These are phyloP conservation scores for Zonotrichia albicollis DNA, from an alignment of 2,797 vertebrate genomes.

Conservation along the genomic window DNA sequence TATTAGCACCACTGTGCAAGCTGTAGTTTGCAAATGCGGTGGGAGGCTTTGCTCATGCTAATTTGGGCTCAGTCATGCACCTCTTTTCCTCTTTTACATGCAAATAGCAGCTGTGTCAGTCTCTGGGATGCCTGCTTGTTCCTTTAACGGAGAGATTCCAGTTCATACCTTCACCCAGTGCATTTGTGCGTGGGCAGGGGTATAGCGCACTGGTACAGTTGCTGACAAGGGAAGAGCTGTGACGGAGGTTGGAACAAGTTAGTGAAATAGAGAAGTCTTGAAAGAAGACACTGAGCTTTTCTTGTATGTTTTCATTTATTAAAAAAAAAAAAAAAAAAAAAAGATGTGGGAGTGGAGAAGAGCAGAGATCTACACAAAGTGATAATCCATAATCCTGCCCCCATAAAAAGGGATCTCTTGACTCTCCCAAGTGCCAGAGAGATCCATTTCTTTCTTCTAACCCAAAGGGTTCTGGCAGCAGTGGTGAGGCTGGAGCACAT, in stretches of 20 bases:
- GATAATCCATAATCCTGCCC: background rate
- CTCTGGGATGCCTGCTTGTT: conserved; percentile 61
- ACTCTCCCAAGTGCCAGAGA: background rate
- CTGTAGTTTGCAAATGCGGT: conserved; percentile 33
- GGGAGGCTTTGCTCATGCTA: conserved; percentile 63
- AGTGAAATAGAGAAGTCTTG: conserved; percentile 23
- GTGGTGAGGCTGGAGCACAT: background rate
- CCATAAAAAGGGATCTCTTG: background rate
- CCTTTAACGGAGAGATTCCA: conserved; percentile 49
- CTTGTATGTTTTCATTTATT: conserved; percentile 32
- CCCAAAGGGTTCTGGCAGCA: background rate
- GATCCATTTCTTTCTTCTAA: background rate
- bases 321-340: background rate
- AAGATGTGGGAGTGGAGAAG: background rate
- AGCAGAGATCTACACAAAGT: background rate
- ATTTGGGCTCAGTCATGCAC: conserved; percentile 65
- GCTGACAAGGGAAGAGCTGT: conserved; percentile 51
- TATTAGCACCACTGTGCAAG: conserved; percentile 32
- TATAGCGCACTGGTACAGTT: background rate
- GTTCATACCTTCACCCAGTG: conserved; percentile 49
- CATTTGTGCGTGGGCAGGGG: conserved; percentile 45
- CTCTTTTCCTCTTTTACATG: conserved; percentile 65
- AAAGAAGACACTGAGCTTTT: background rate
- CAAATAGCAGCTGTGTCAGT: conserved; percentile 65
- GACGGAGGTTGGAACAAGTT: conserved; percentile 44